phyloP scores from a whole-genome alignment of 2,888 invertebrate species.

The Lasioglossum lativentre region DNA sequence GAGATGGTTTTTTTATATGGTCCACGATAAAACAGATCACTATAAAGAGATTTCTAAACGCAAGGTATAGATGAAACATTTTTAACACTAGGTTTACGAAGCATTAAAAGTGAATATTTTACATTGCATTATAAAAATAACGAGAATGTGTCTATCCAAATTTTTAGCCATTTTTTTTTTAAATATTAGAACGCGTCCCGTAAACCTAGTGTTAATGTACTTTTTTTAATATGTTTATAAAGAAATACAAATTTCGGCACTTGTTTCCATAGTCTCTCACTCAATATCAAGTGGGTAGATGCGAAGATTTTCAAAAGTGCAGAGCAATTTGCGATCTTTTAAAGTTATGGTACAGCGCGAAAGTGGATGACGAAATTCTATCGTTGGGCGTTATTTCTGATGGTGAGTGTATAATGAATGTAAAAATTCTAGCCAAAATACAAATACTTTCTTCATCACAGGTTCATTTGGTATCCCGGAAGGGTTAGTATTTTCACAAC shows the following conservation, averaged over 20 bases:
- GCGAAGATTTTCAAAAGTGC: conserved; percentile 78
- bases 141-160: too few relatives aligned
- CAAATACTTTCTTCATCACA: conserved; percentile 65
- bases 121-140: not conserved
- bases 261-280: conserved; percentile 49
- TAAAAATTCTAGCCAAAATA: not conserved
- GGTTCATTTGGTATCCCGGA: conserved; percentile 86
- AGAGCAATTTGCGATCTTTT: conserved; percentile 85
- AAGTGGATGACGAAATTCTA: conserved; percentile 83
- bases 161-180: too few relatives aligned
- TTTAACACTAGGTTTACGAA: not conserved
- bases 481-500: conserved; percentile 87
- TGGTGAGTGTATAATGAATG: conserved; percentile 81
- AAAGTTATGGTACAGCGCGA: conserved; percentile 85
- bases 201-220: not conserved
- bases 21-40: conserved; percentile 83
- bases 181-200: not conserved
- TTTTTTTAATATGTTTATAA: not conserved
- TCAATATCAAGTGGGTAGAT: conserved; percentile 70
- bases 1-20: conserved; percentile 86
- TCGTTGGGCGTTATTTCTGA: conserved; percentile 86
- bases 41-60: conserved; percentile 83
- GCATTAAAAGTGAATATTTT: not conserved
- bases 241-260: not conserved
- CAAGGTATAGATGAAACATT: conserved; percentile 79